Base-by-base conservation (phyloP, 2,113 vertebrate species). In the Cygnus atratus region DNA sequence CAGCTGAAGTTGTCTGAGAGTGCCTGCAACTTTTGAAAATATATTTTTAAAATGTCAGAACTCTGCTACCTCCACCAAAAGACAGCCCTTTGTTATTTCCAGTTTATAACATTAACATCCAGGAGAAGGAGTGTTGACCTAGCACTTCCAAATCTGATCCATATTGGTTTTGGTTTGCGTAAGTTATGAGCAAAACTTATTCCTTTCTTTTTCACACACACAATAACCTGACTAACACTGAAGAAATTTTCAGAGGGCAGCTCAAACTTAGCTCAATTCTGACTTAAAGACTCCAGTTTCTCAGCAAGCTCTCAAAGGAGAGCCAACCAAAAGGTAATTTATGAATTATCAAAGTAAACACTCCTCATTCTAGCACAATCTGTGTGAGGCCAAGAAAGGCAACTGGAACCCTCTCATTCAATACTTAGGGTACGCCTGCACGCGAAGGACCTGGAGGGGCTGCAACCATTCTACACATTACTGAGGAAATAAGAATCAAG, bases 401-500 rank as follows among this genome's bases (percentile, higher is more conserved):
- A 37, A 66, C 41, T 21, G 31, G 24, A 66, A 43, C 8, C 31
- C 62, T 39, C 37, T 81, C 21, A 2, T 41, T 81, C 1, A 7
- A 13, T 31, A 73, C 10, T n/a, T 78, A 65, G 8, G 22, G 50
- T 86, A 88, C 24, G 2, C 6, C 14, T 55, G 13, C 11, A 44
- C 37, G 11, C 9, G 28, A 18, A 58, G 24, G 33, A 92, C 9
- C 14, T 6, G 59, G 10, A 76, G 48, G 0, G 29, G 11, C 43
- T 14, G 63, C 13, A 77, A 20, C 4, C 43, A n/a, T 2, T 43
- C 19, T 16, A 59, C 46, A 74, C 68, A 59, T 52, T 21, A 66
- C 9, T 0, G 0, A 26, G 46, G 41, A 67, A 81, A 37, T 41
- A 58, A 37, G 29, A 77, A 91, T 67, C 33, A 67, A 4, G 13